phyloP scores from a whole-genome alignment of 2,888 invertebrate genomes.

The Drosophila koepferae region DNA sequence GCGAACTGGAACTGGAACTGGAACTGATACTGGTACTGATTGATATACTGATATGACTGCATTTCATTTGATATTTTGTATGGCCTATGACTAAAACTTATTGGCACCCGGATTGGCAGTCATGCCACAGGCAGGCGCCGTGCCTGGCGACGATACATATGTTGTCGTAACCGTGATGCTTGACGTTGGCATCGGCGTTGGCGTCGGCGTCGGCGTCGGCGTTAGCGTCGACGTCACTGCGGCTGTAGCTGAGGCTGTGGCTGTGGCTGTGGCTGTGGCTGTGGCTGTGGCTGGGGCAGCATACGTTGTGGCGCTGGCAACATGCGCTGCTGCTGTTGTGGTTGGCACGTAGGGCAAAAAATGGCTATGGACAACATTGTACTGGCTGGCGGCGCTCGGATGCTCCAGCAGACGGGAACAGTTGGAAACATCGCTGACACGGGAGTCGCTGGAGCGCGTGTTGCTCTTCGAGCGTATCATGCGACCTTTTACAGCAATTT shows the following conservation, averaged over 20 bases:
- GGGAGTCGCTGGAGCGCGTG: constrained; percentile 85
- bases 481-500: constrained; percentile 77
- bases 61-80: constrained; percentile 23
- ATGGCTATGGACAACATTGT: constrained; percentile 77
- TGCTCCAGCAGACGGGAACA: constrained; percentile 84
- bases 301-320: constrained; percentile 35
- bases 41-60: constrained; percentile 50
- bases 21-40: constrained; percentile 30
- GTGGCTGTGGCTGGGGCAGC: constrained; percentile 54
- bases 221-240: constrained; percentile 13
- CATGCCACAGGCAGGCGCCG: constrained; percentile 76
- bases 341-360: constrained; percentile 76
- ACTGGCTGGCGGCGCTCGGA: constrained; percentile 75
- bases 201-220: constrained; percentile 25
- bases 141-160: constrained; percentile 71
- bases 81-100: constrained; percentile 79
- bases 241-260: constrained; percentile 19
- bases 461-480: constrained; percentile 85
- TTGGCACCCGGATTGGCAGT: constrained; percentile 68
- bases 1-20: not conserved
- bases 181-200: constrained; percentile 46
- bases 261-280: constrained; percentile 1
- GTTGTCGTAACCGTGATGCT: constrained; percentile 63
- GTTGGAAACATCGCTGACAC: constrained; percentile 84
- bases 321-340: constrained; percentile 54